Conservation (phyloP, 2,113 vertebrate species). For the Protobothrops mucrosquamatus region DNA sequence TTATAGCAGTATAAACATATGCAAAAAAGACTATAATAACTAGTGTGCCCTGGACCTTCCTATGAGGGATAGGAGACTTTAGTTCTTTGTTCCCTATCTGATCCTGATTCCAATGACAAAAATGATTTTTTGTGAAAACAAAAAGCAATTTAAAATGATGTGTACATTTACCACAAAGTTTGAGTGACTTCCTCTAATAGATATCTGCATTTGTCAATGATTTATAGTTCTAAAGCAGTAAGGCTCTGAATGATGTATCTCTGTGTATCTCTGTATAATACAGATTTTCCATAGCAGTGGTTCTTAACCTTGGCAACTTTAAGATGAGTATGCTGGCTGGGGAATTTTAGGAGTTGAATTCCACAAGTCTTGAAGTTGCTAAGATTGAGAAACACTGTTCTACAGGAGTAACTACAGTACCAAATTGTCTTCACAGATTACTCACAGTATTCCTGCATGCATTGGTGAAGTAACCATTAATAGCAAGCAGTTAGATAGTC, state of each 20-base stretch:
- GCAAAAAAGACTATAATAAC: not conserved
- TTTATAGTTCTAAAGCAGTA: not conserved
- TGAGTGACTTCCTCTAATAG: not conserved
- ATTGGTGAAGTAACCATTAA: slow-evolving; percentile 78
- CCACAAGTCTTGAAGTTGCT: not conserved
- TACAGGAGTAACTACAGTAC: not conserved
- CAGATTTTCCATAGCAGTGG: not conserved
- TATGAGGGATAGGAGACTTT: not conserved
- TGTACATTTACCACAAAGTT: not conserved
- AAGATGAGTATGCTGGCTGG: not conserved
- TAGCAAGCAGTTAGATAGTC: slow-evolving; percentile 64
- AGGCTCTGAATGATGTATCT: not conserved
- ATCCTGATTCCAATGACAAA: no score
- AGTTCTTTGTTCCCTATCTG: not conserved
- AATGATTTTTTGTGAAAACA: no score
- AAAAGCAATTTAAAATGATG: no score
- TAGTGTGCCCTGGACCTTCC: not conserved
- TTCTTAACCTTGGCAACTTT: not conserved
- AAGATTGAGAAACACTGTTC: not conserved
- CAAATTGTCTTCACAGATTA: slow-evolving; percentile 71
- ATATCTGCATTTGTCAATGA: not conserved
- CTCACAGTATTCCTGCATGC: slow-evolving; percentile 84
- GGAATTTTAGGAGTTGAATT: not conserved
- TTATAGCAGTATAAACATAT: not conserved
- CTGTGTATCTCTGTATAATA: not conserved